phyloP scores from a whole-genome alignment of 2,797 vertebrate genomes.

The Chrysocyon brachyurus region DNA sequence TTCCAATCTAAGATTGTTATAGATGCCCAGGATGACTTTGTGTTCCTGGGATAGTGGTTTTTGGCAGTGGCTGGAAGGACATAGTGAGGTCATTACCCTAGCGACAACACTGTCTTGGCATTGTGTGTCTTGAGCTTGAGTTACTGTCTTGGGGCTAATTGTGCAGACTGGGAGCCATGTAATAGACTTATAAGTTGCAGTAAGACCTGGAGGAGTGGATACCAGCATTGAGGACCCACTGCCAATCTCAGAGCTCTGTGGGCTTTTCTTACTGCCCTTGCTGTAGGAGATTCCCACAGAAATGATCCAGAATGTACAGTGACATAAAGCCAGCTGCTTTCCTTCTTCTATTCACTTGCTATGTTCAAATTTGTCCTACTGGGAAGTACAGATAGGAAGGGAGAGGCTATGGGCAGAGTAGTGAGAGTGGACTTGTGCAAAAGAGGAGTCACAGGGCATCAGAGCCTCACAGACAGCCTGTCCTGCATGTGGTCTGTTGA shows the following conservation, averaged over 20 bases:
- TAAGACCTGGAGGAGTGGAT: neutral
- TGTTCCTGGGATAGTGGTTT: neutral
- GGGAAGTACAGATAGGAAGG: neutral
- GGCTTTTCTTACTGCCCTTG: neutral
- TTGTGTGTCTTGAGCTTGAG: neutral
- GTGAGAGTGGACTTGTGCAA: neutral
- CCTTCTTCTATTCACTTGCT: neutral
- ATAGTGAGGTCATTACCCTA: neutral
- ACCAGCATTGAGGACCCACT: neutral
- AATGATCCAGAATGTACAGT: neutral
- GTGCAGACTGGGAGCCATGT: neutral
- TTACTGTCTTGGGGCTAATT: neutral
- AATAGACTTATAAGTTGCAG: neutral
- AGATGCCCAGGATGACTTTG: neutral
- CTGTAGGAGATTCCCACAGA: neutral
- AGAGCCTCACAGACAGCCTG: neutral
- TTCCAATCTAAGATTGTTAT: neutral
- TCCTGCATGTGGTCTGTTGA: neutral
- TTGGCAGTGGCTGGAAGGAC: neutral
- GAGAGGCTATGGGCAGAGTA: neutral
- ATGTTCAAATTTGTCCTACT: neutral
- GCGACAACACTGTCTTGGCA: neutral
- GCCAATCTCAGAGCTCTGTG: neutral
- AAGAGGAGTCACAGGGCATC: neutral
- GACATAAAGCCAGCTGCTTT: neutral